Evolutionary conservation across 2,888 invertebrate species (phyloP), one percentile per base, ranked within the genome.

Genomic region (Creontiades dilutus): DNA sequence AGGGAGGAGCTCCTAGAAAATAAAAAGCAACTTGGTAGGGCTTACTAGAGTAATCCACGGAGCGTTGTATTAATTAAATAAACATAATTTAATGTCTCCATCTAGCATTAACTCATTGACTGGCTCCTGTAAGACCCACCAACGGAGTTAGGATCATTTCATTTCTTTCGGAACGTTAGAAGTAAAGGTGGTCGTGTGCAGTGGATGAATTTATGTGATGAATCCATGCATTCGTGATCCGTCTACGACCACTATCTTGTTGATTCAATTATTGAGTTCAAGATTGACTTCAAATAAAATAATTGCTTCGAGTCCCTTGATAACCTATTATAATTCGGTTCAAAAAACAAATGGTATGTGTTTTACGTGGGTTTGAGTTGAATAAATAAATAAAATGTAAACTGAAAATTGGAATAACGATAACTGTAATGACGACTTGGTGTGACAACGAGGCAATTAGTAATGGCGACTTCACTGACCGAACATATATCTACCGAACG

Each of bases 1-100:
- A n/a, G n/a, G n/a, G 28, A 52, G 55, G n/a, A 37, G 57, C 85
- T 23, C 13, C 46, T 78, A 14, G 13, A 14, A 48, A 48, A n/a
- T n/a, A n/a, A 27, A 48, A 82, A 82, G 48, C 23, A n/a, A 61
- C 61, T 16, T 46, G 12, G 57, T 19, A 55, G 28, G n/a, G 57
- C 16, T 57, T 23, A 46, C 12, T 78, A 28, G 27, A 47, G 11
- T 4, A 14, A 27, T 12, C 12, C 12, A 52, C 19, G n/a, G 47
- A 82, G 16, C 5, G 28, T 85, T 57, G 55, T n/a, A n/a, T 85
- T 55, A 85, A 85, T 85, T 85, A 57, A 85, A 85, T 85, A 57
- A 82, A 85, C 55, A 37, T 85, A 85, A 85, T 85, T 85, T 55
- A 85, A 55, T 85, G 85, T 9, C 85, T 27, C 14, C 23, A 52